These are phyloP conservation scores for Camelus dromedarius DNA, from an alignment of 2,113 vertebrate genomes.

Conservation along the genomic window DNA sequence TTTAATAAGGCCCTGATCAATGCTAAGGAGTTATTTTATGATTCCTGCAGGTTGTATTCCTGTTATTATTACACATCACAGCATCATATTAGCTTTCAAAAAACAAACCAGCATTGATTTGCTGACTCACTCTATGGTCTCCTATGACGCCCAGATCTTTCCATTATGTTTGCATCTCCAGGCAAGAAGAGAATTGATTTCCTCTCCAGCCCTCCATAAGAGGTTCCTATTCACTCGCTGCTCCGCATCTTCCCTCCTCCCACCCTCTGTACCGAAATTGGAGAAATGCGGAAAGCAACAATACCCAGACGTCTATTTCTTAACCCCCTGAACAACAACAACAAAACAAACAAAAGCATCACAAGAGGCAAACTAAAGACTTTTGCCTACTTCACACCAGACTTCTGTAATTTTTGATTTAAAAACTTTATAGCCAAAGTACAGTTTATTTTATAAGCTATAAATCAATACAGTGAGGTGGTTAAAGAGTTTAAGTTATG, in stretches of 20 bases:
- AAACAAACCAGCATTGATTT: constrained; percentile 76
- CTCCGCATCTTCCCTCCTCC: neutral
- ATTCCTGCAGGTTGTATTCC: constrained; percentile 71
- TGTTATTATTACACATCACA: constrained; percentile 76
- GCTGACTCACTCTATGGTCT: constrained; percentile 78
- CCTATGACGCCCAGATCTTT: constrained; percentile 71
- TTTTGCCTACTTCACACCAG: constrained; percentile 11
- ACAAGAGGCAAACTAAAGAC: constrained; percentile 46
- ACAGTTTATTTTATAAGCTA: neutral
- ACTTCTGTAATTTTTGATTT: constrained; percentile 22
- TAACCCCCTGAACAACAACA: constrained; percentile 37
- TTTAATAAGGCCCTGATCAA: constrained; percentile 73
- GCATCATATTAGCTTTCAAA: constrained; percentile 77
- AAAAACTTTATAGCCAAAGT: neutral
- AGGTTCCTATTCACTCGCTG: constrained; percentile 54
- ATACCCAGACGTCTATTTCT: constrained; percentile 53
- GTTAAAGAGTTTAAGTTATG: constrained; percentile 11
- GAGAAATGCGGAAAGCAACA: constrained; percentile 43
- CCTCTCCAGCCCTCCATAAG: constrained; percentile 56
- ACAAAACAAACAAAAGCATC: constrained; percentile 50
- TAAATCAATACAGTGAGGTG: neutral
- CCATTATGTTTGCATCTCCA: constrained; percentile 73
- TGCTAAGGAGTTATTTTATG: constrained; percentile 75
- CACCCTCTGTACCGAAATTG: neutral
- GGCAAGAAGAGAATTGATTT: constrained; percentile 77